phyloP scores from a whole-genome alignment of 2,113 vertebrate species.

The Chaetodon auriga region DNA sequence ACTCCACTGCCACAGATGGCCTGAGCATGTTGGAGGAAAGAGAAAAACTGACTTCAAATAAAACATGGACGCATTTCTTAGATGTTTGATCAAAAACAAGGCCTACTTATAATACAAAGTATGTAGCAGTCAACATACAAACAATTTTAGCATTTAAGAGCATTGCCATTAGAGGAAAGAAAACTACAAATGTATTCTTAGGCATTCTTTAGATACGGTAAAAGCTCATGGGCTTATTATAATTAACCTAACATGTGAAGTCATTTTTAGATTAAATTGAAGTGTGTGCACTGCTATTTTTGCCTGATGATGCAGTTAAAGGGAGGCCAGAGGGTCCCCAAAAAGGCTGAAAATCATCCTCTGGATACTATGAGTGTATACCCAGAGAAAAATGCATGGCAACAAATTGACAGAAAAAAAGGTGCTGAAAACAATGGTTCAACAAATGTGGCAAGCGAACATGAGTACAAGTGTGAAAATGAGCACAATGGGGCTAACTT shows the following conservation, averaged over 20 bases:
- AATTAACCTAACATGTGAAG: neutral
- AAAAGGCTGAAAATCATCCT: no score
- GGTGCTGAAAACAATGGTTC: no score
- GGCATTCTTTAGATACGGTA: no score
- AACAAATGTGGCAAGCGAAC: no score
- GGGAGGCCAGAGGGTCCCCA: no score
- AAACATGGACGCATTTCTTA: neutral
- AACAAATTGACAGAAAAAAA: no score
- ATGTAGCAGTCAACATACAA: neutral
- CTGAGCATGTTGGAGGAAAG: slow-evolving; percentile 6
- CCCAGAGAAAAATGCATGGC: no score
- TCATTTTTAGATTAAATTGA: neutral
- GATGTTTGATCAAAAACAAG: slow-evolving; percentile 14
- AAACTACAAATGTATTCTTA: neutral
- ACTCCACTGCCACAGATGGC: slow-evolving; percentile 33
- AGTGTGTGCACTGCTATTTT: neutral
- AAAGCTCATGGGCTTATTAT: no score
- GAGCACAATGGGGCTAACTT: no score
- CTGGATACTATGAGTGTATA: no score
- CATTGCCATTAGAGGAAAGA: neutral
- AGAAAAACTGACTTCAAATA: slow-evolving; percentile 13
- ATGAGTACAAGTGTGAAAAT: no score
- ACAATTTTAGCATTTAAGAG: neutral
- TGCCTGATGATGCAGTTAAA: neutral
- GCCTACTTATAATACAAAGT: neutral